Conservation (phyloP, 2,888 invertebrate genomes). For the Machimus atricapillus region DNA sequence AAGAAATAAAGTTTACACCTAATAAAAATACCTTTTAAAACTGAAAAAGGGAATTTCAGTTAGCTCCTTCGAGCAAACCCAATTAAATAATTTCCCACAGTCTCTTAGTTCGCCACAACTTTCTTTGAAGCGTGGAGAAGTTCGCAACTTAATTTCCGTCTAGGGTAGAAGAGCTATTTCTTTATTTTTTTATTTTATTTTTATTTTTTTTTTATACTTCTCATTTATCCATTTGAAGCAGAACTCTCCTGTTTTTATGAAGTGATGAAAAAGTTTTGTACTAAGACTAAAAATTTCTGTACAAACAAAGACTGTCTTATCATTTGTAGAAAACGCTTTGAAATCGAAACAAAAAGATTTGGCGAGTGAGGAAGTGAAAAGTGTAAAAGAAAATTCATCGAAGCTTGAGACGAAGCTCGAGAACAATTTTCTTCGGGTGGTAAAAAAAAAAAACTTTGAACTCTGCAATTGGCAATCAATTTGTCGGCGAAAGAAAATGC, state of each 20-base stretch:
- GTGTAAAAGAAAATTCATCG: background rate
- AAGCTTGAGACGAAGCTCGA: background rate
- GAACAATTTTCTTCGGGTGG: background rate
- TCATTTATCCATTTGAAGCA: background rate
- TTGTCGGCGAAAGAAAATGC: background rate
- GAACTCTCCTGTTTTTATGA: background rate
- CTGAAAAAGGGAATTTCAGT: background rate
- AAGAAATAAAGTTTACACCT: background rate
- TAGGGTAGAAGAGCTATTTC: background rate
- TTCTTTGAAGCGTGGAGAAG: background rate
- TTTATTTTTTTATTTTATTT: background rate
- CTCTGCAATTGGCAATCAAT: background rate
- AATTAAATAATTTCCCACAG: background rate
- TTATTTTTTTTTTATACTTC: background rate
- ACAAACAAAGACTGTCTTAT: background rate
- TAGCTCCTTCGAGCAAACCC: background rate
- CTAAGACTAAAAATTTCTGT: background rate
- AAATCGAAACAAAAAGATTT: background rate
- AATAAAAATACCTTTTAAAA: background rate
- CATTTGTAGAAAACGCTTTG: background rate
- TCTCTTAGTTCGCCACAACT: background rate
- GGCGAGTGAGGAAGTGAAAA: background rate
- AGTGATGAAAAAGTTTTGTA: background rate
- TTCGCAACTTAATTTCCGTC: background rate
- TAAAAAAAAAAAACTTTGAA: background rate